Evolutionary conservation across 2,797 vertebrate species (phyloP).

Genomic region (Notolepis coatsorum): DNA sequence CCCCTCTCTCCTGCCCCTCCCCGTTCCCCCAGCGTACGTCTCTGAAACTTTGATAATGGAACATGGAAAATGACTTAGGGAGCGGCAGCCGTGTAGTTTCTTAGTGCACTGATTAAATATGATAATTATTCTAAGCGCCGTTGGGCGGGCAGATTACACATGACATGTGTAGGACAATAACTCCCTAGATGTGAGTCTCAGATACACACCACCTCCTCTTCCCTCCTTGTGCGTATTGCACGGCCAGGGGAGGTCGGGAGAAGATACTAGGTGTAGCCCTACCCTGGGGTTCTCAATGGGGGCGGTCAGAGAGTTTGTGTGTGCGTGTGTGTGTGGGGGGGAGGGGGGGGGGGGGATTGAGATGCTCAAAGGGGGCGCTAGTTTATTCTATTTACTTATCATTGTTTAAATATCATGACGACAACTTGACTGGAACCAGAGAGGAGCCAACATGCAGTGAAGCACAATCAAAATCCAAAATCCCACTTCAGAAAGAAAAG

Average conservation of each 20-base stretch:
- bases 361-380: too few relatives aligned
- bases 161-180: conserved; percentile 85
- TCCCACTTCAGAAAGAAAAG: too few relatives aligned
- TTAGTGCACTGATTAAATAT: conserved; percentile 83
- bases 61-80: conserved; percentile 87
- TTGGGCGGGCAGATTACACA: conserved; percentile 81
- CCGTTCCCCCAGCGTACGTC: conserved; percentile 66
- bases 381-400: too few relatives aligned
- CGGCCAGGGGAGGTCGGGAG: conserved; percentile 42
- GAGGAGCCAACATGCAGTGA: too few relatives aligned
- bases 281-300: too few relatives aligned
- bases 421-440: too few relatives aligned
- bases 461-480: too few relatives aligned
- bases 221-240: conserved; percentile 39
- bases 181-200: conserved; percentile 70
- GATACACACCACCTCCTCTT: conserved; percentile 47
- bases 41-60: conserved; percentile 88
- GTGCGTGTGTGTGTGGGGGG: too few relatives aligned
- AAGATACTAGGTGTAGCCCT: conserved; percentile 24
- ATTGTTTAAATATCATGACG: too few relatives aligned
- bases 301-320: too few relatives aligned
- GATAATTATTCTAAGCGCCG: conserved; percentile 83
- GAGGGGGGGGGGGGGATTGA: too few relatives aligned
- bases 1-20: conserved; percentile 23
- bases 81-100: conserved; percentile 72